These are phyloP conservation scores for Eristalis tenax DNA, from an alignment of 2,888 invertebrate species.

Conservation along the genomic window DNA sequence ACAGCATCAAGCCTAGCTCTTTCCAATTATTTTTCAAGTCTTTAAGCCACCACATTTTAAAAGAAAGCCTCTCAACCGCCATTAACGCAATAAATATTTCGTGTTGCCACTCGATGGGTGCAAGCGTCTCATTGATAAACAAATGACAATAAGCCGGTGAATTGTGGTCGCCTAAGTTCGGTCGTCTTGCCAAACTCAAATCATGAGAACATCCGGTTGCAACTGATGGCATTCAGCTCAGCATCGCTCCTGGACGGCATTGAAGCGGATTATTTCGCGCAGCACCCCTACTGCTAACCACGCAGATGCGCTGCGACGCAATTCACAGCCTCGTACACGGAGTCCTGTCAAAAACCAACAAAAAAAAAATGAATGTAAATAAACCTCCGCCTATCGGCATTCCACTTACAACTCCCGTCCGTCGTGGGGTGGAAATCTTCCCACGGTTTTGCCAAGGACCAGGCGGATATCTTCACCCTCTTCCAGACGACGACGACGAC, in stretches of 20 bases:
- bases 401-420: conserved; percentile 36
- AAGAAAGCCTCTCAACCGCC: too few species aligned
- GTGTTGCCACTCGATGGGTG: too few species aligned
- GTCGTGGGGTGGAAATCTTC: conserved; percentile 59
- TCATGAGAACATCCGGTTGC: neutral
- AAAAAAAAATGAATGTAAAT: conserved; percentile 4
- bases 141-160: neutral
- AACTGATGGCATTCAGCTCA: neutral
- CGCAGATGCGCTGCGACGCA: conserved; percentile 50
- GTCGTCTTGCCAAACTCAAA: neutral
- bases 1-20: too few species aligned
- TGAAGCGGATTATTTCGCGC: conserved; percentile 15
- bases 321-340: neutral
- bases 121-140: too few species aligned
- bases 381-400: conserved; percentile 35
- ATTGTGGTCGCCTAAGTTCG: neutral
- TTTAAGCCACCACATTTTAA: too few species aligned
- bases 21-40: too few species aligned
- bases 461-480: conserved; percentile 53
- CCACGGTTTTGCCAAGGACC: conserved; percentile 54
- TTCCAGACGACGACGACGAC: conserved; percentile 23
- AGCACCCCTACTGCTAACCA: conserved; percentile 31
- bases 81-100: too few species aligned
- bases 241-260: neutral
- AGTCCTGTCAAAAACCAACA: conserved; percentile 4